Conservation (phyloP, 2,888 invertebrate genomes). For the Terebella lapidaria region DNA sequence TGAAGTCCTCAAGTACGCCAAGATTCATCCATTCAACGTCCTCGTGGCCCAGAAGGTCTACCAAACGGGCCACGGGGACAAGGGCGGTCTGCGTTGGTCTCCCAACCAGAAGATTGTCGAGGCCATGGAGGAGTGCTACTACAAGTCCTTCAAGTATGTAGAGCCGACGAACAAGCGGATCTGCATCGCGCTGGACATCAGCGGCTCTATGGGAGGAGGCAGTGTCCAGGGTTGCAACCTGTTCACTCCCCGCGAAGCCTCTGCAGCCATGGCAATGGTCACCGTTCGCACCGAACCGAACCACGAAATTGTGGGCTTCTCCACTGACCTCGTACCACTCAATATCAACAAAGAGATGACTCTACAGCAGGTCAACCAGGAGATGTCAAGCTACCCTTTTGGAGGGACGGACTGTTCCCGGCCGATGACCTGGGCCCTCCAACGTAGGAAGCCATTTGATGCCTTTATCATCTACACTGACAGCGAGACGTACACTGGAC, state of each 20-base stretch:
- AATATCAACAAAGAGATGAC: conserved; percentile 22
- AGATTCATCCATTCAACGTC: conserved; percentile 50
- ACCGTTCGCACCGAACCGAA: conserved; percentile 39
- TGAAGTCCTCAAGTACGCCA: conserved; percentile 30
- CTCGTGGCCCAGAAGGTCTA: conserved; percentile 46
- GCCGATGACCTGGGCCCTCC: conserved; percentile 61
- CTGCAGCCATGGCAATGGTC: conserved; percentile 55
- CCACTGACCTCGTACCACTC: conserved; percentile 23
- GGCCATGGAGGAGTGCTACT: conserved; percentile 46
- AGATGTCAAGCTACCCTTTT: conserved; percentile 19
- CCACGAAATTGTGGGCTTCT: conserved; percentile 31
- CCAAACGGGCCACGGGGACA: conserved; percentile 39
- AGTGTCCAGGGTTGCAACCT: conserved; percentile 54
- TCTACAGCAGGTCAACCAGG: conserved; percentile 23
- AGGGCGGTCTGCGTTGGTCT: conserved; percentile 45
- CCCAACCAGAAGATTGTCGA: conserved; percentile 28
- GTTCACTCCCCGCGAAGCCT: conserved; percentile 58
- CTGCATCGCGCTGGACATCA: conserved; percentile 61
- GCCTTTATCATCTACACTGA: conserved; percentile 71
- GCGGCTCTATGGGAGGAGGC: conserved; percentile 52
- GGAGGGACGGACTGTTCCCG: conserved; percentile 36
- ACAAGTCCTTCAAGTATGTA: conserved; percentile 52
- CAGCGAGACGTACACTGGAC: conserved; percentile 44
- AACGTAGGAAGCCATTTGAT: conserved; percentile 62
- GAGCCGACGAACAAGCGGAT: conserved; percentile 58